Conservation (phyloP, 1,140 invertebrate species). For the Drosophila baimaii region DNA sequence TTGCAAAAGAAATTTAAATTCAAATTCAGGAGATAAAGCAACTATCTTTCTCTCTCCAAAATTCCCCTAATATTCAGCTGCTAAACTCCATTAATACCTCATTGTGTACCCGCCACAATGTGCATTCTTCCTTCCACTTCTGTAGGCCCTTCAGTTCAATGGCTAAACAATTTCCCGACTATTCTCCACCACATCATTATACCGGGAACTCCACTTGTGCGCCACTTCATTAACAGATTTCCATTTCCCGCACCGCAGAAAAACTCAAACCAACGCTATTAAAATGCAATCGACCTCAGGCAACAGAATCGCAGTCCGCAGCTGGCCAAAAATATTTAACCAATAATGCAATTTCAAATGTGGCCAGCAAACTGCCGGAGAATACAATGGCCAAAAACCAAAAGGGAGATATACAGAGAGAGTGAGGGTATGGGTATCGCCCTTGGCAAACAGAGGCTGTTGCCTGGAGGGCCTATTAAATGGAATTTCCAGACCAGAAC, state of each 20-base stretch:
- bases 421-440: not conserved
- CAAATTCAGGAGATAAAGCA: no score
- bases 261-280: constrained; percentile 47
- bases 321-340: constrained; percentile 61
- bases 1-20: not conserved
- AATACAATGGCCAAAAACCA: constrained; percentile 10
- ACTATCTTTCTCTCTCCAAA: no score
- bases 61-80: no score
- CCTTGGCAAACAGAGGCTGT: constrained; percentile 10
- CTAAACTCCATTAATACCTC: not conserved
- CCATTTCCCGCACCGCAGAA: constrained; percentile 27
- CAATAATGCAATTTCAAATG: constrained; percentile 60
- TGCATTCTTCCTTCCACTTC: constrained; percentile 5
- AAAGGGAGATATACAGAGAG: not conserved
- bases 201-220: constrained; percentile 15
- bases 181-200: constrained; percentile 34
- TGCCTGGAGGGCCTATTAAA: constrained; percentile 35
- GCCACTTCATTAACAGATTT: constrained; percentile 62
- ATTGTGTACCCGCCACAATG: constrained; percentile 11
- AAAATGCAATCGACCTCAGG: constrained; percentile 58
- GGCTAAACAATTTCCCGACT: constrained; percentile 19
- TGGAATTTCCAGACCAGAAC: constrained; percentile 29
- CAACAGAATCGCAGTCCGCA: constrained; percentile 12
- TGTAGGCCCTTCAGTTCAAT: constrained; percentile 3
- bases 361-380: constrained; percentile 17